Evolutionary conservation across 2,888 invertebrate genomes (phyloP), one percentile per base, ranked within the genome.

Genomic region (Athalia rosae): DNA sequence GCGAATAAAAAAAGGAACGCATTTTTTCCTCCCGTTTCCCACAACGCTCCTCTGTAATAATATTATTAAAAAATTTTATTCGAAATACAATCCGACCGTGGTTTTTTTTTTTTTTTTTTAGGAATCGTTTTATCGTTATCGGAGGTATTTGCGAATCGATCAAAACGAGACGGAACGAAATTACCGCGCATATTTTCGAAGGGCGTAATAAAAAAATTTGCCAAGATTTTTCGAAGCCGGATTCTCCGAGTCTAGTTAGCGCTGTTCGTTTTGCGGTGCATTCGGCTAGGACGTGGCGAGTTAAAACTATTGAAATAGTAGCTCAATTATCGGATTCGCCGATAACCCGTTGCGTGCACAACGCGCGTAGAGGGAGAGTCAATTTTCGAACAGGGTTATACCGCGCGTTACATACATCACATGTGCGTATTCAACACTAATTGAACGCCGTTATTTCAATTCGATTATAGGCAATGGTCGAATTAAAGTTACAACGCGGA

Each of bases 371-470:
- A 15, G 28, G 15, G 5, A 13, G 43, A 63, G n/a, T 15, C 28
- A 47, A 71, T 71, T 71, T 71, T 71, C 58, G 4, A 13, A 45
- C 13, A 45, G 4, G 28, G 28, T 28, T 13, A 50, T 41, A 58
- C 41, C 66, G 15, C 4, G 66, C 5, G 28, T 28, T 28, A 9
- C 8, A 4, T 8, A 6, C 0, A 15, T 15, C 7, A 15, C 15
- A 5, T 7, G n/a, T 43, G 58, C 56, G n/a, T 11, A 43, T 4
- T 7, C 28, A 13, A 58, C 58, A 50, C 58, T 58, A 71, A 71
- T 58, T 28, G 71, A 58, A 58, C 71, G 71, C 56, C 58, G 56
- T 56, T 58, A 71, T 71, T 71, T 71, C 71, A 56, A 71, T 71
- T 71, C 71, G 71, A 56, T 71, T 50, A 13, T 50, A 13, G 58